Base-by-base conservation (phyloP, 2,797 vertebrate genomes). In the Lithobates sylvaticus region DNA sequence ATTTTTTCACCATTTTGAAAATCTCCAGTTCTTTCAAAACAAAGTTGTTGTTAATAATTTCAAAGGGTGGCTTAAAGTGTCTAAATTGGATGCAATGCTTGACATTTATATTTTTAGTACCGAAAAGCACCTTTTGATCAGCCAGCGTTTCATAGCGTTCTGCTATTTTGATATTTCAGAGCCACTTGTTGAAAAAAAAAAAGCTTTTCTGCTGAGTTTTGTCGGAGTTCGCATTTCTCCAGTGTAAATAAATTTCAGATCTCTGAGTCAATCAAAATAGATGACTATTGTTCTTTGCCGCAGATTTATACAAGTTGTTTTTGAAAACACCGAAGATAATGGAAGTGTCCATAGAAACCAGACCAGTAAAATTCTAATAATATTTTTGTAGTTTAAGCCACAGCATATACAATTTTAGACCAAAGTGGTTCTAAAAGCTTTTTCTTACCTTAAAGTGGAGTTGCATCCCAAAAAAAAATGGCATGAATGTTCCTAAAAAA, bases 91-190 rank as follows among this genome's bases (percentile, higher is more conserved):
- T 58, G 16, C 47, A 44, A 71, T 39, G 47, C 58, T 73, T 86
- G 84, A 80, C 77, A 80, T 85, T 80, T 80, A 80, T 70, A 80
- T 85, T 80, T 80, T 47, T 29, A 65, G 61, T 47, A 18, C 13
- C 54, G 70, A 67, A 79, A 73, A 85, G 70, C 76, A 64, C 50
- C 54, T 75, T 80, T 75, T 29, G 78, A 79, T 68, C 26, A 58
- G 42, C 29, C 0, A 50, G 18, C 29, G 26, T 71, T 81, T 78
- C 54, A 9, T 29, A 29, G 23, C n/a, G 26, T 16, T 18, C 3
- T 42, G 32, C 61, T 39, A 64, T 64, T 73, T 64, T 26, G 15
- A 4, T 73, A 50, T 72, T 65, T 71, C 54, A 27, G 27, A 34
- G 58, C 26, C 36, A 82, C 72, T 44, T 74, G 42, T 72, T 72